Conservation (phyloP, 2,113 vertebrate genomes). For the Fregetta grallaria region DNA sequence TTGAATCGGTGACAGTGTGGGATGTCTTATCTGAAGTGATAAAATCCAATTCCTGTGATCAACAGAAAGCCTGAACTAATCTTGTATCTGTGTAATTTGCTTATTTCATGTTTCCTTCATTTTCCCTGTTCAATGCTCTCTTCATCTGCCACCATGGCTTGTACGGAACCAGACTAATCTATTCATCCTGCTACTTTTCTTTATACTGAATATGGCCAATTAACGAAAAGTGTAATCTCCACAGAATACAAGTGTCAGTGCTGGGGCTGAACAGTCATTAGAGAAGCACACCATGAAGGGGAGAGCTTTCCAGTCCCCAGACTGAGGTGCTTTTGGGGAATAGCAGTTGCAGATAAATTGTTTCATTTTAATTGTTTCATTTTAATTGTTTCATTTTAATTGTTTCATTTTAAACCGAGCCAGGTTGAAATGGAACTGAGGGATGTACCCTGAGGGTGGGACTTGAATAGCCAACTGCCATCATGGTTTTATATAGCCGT, state of each 20-base stretch:
- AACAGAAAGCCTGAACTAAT: slow-evolving; percentile 34
- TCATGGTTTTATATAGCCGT: background rate
- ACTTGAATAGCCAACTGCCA: background rate
- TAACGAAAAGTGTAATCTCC: background rate
- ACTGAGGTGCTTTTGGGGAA: background rate
- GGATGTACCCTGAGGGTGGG: no score
- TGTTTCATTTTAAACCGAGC: background rate
- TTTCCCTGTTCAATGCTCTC: background rate
- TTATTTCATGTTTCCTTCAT: slow-evolving; percentile 40
- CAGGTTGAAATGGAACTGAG: background rate
- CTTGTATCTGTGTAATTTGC: slow-evolving; percentile 35
- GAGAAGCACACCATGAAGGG: background rate
- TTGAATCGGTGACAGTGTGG: background rate
- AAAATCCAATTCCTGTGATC: slow-evolving; percentile 35
- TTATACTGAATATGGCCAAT: background rate
- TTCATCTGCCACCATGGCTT: slow-evolving; percentile 4
- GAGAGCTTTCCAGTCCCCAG: background rate
- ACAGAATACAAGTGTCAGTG: background rate
- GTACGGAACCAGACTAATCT: background rate
- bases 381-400: no score
- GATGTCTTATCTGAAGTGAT: slow-evolving; percentile 7
- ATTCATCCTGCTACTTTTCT: slow-evolving; percentile 37
- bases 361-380: background rate
- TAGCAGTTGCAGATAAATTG: background rate
- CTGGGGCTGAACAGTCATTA: background rate